Evolutionary conservation across 2,797 vertebrate genomes (phyloP), one percentile per base, ranked within the genome.

Genomic region (Tinamus major): DNA sequence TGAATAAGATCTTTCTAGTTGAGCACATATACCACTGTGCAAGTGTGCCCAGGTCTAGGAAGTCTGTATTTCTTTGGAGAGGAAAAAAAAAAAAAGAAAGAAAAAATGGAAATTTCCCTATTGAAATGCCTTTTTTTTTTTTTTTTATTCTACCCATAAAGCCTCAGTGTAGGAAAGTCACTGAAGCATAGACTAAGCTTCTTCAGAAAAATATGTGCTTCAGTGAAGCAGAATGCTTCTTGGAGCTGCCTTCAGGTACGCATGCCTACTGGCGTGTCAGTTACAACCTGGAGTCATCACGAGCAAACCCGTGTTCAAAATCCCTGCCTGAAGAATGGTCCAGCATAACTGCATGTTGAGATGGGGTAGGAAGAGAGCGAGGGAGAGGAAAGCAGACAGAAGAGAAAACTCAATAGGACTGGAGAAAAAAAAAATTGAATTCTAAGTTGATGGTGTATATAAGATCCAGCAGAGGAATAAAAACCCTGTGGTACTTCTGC

Each of bases 271-370:
- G 15, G n/a, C 19, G 19, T 37, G 6, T 44, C 81, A 6, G 58
- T 72, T 81, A 59, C 18, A 46, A 17, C 63, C 7, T 63, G 51
- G 31, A 76, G 27, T n/a, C 27, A 64, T 69, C 13, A 15, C 39
- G 35, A 76, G 24, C 6, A 71, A 87, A 33, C 4, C 3, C 1
- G 1, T 27, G 3, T 53, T 67, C 10, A 27, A 0, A 0, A 17
- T 69, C 7, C 23, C 88, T 5, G 8, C 6, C 37, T 79, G 42
- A 27, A 76, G 29, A 72, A 62, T 42, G 9, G 10, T 68, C 21
- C 3, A 24, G 58, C 83, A 37, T 39, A 27, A 11, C 26, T 44
- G 2, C 49, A 11, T 79, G 6, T 48, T 80, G 53, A 59, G 31
- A 65, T 23, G 39, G 6, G 11, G 56, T 21, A 64, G 62, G 61